A percentile compares a stretch with the other conserved stretches of the same genome.
phyloP scores from a whole-genome alignment of 2,888 invertebrate genomes.

The Julus scanicus region DNA sequence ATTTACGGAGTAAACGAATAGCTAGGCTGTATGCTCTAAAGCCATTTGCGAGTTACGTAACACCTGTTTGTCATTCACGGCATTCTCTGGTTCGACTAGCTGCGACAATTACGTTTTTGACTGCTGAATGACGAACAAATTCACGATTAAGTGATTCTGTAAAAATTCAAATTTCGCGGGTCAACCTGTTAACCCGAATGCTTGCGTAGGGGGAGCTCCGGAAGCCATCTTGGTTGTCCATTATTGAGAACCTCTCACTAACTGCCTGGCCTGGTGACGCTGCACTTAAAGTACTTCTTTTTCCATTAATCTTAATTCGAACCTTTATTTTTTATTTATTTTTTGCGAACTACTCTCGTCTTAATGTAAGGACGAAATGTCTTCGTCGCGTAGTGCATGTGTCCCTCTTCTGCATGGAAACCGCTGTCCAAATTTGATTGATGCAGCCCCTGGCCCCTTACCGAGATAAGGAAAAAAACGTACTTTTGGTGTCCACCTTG shows the following conservation, averaged over 20 bases:
- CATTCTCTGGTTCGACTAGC: neutral
- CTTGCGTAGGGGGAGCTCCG: neutral
- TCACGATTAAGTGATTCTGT: neutral
- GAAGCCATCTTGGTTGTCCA: neutral
- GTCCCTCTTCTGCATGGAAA: too few species aligned
- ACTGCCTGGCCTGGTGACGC: too few species aligned
- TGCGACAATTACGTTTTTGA: neutral
- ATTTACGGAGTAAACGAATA: neutral
- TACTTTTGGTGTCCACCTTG: too few species aligned
- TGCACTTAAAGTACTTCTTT: too few species aligned
- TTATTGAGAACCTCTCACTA: too few species aligned
- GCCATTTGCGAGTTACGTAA: neutral
- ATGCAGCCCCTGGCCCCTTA: too few species aligned
- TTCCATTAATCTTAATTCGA: too few species aligned
- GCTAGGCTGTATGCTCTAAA: neutral
- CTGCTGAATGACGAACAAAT: neutral
- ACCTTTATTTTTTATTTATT: too few species aligned
- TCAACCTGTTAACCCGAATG: too few species aligned
- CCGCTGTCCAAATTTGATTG: neutral
- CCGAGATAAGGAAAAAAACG: neutral
- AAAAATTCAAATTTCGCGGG: neutral
- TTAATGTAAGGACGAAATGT: too few species aligned
- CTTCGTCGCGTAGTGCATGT: too few species aligned
- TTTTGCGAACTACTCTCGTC: too few species aligned
- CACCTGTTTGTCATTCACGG: neutral